Conservation (phyloP, 2,888 invertebrate genomes). For the Falcaria lacertinaria region DNA sequence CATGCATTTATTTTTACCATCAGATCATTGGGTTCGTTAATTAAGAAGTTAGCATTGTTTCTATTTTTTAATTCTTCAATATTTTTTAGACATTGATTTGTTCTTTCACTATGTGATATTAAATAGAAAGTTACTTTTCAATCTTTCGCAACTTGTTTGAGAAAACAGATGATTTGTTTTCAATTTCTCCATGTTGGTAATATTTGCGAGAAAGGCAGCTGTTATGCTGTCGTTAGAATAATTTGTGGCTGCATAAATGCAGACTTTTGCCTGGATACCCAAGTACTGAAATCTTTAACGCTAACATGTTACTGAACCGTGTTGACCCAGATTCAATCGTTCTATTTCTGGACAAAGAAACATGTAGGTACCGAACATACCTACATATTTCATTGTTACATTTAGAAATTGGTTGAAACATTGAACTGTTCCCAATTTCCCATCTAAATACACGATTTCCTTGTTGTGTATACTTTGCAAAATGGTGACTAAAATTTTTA, state of each 20-base stretch:
- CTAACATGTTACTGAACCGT: background rate
- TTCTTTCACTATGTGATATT: background rate
- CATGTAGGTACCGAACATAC: background rate
- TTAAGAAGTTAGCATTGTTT: background rate
- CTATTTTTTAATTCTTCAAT: background rate
- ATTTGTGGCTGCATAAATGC: conserved; percentile 1
- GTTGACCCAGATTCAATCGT: background rate
- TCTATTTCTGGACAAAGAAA: background rate
- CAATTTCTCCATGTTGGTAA: conserved; percentile 5
- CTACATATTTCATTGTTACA: background rate
- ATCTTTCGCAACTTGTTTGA: conserved; percentile 1
- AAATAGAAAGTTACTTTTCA: background rate
- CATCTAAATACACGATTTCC: no score
- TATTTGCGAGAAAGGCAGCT: conserved; percentile 2
- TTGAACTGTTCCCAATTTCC: no score
- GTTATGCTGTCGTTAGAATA: background rate
- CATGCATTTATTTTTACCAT: background rate
- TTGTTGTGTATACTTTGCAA: no score
- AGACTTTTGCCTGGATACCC: background rate
- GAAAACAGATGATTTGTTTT: conserved; percentile 2
- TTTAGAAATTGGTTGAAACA: no score
- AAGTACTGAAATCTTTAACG: background rate
- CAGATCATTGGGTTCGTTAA: background rate
- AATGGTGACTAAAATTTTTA: no score
- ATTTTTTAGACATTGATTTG: no score